Evolutionary conservation across 2,797 vertebrate genomes (phyloP), one percentile per base, ranked within the genome.

Genomic region (Fundulus diaphanus): DNA sequence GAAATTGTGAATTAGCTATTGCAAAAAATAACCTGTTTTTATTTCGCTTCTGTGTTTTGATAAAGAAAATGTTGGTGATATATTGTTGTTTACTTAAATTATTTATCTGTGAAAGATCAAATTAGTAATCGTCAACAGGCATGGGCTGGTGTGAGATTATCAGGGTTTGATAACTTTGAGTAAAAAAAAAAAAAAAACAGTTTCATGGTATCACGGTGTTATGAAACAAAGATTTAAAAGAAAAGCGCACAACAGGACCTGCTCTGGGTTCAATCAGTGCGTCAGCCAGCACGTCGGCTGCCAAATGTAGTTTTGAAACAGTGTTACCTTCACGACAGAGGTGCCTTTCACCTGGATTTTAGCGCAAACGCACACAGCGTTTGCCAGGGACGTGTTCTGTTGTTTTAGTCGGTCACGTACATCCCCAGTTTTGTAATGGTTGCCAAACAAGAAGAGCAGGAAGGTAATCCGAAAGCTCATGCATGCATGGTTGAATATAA

Each of bases 1-100:
- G 1, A 78, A 75, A 83, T 70, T 74, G 86, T 90, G 82, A 90
- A 88, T 57, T 89, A 88, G 87, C 29, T 70, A 57, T 75, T 79
- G 18, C n/a, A n/a, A 8, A 70, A 35, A 67, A 48, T 69, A 68
- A 80, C 22, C 13, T 49, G 35, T 70, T n/a, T 68, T 24, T 44
- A 44, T 31, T 63, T 5, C 5, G 20, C 9, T 20, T 63, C 59
- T 37, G 59, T 52, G 27, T 57, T 76, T 49, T 63, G 27, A 16
- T 61, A 22, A 67, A 8, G 16, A 65, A 40, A 69, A 35, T 20
- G 27, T 63, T 68, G 70, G 76, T 63, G 2, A 49, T 4, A 4
- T 31, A 63, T 59, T 72, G 71, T 70, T 70, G 20, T 13, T 16
- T 46, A 59, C 1, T 1, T 56, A 57, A 61, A 66, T 27, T 22